Conservation (phyloP, 2,113 vertebrate species). For the Coracopsis vasa region DNA sequence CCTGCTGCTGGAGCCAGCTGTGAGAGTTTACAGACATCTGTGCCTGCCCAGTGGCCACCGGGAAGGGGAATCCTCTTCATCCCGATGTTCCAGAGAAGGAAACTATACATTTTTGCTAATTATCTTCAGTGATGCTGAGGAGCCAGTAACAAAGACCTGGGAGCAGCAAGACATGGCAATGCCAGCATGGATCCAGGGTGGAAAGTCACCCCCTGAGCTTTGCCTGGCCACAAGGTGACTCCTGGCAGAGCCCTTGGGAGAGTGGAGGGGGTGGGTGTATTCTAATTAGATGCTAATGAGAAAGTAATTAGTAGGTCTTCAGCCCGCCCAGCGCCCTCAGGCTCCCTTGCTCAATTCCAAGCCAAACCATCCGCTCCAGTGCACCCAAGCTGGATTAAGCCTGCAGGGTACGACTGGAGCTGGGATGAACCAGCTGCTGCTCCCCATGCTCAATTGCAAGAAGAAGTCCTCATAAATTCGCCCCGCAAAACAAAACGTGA, state of each 20-base stretch:
- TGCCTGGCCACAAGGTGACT: neutral
- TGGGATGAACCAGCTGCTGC: neutral
- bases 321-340: neutral
- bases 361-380: neutral
- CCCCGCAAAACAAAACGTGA: fast-evolving
- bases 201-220: neutral
- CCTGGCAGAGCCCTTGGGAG: neutral
- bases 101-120: neutral
- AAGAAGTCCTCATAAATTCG: neutral
- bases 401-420: fast-evolving
- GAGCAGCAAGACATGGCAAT: neutral
- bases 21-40: neutral
- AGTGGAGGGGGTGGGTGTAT: neutral
- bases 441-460: neutral
- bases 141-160: neutral
- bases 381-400: neutral
- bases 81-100: neutral
- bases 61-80: neutral
- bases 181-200: fast-evolving
- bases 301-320: neutral
- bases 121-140: neutral
- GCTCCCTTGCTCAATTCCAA: neutral
- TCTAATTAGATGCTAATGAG: neutral
- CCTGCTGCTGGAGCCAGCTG: neutral
- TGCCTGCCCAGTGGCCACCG: fast-evolving